Evolutionary conservation across 2,888 invertebrate species (phyloP), one percentile per base, ranked within the genome.

Genomic region (Argynnis bischoffii): DNA sequence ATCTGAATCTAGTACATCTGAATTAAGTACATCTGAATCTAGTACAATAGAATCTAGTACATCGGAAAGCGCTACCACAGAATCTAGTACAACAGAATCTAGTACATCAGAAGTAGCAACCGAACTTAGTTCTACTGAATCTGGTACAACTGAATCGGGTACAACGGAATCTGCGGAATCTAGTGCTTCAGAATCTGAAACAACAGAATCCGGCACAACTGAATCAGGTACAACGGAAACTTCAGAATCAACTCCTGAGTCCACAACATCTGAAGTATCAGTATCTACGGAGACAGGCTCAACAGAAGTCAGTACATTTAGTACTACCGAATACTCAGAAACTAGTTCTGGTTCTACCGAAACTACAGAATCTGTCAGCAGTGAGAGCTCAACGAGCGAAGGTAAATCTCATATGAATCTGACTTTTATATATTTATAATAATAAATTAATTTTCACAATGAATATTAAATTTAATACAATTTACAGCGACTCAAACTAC

Each of bases 71-170:
- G 69, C 56, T 14, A 64, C 61, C 13, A 64, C 63, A 13, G 66
- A 61, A 46, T 60, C 70, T 14, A 64, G 63, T n/a, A 57, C 66
- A 8, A 69, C 60, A n/a, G 71, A 73, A 59, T 55, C 63, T 15
- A 64, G 60, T 8, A 54, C 63, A 26, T 59, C 55, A 16, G 67
- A 67, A 47, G 55, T 41, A n/a, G 41, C 51, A 53, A 46, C 57
- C 1, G 65, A 51, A 55, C 5, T 31, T 16, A 54, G 51, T 3
- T 8, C 51, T 16, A 51, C 64, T 4, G 59, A 26, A n/a, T 54
- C 31, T 18, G 55, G 60, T 31, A 46, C 61, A 54, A 57, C 56
- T 18, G 65, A 61, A 21, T 50, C 14, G 4, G 59, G 59, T 13
- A 64, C 51, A 18, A 57, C 35, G 21, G 67, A 54, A 53, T 56